Base-by-base conservation (phyloP, 2,113 vertebrate genomes). In the Chamaetylas fuelleborni region DNA sequence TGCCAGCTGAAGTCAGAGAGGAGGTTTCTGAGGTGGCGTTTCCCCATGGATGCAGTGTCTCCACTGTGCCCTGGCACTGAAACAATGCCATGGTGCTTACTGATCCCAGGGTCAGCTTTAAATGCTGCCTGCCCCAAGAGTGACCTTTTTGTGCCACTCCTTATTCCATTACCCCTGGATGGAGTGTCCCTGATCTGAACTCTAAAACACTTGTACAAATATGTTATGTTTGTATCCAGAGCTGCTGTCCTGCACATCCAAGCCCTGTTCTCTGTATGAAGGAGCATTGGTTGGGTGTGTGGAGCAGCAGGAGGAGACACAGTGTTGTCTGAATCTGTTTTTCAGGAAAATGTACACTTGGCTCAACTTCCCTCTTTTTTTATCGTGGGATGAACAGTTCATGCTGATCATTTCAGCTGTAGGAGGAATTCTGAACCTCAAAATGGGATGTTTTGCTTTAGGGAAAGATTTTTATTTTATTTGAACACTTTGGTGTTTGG, bases 191-290 rank as follows among this genome's bases (percentile, higher is more conserved):
- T 78, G 34, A 20, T 58, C 26, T 54, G 13, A 19, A 1, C 34
- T 15, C 11, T 16, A 29, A 12, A 43, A 14, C 10, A 15, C 18
- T 28, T 66, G 31, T 25, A 18, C 1, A 19, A 50, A 23, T 18
- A 7, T 0, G 0, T 12, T 25, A 3, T 23, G 2, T 36, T 64
- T 57, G 19, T 22, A 16, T 6, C 20, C 14, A 29, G 42, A 54
- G 36, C 51, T 66, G 38, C 0, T 42, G 33, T 28, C 12, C 67
- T 47, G 43, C 3, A 2, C 17, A 11, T 6, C 26, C 2, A 1
- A 24, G 15, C 51, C n/a, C 19, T 8, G 8, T 9, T 60, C 51
- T 57, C 53, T 2, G 2, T 14, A 5, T 0, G 3, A 43, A 72
- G 83, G 24, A 86, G 15, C 13, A 7, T 1, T 1, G 1, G 5